Conservation (phyloP, 2,797 vertebrate genomes). For the Sebastes umbrosus region DNA sequence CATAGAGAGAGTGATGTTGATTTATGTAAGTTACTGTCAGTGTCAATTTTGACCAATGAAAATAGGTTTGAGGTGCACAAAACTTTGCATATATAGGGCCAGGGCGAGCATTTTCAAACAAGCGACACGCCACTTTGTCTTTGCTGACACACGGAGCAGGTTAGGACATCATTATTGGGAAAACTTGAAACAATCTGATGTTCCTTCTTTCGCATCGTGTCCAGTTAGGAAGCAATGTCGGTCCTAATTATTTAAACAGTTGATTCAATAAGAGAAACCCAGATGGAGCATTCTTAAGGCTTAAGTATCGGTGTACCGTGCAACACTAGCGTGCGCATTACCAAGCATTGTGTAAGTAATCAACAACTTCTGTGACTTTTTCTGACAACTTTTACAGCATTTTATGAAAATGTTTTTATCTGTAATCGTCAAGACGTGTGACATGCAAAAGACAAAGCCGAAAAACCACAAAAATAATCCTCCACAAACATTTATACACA, state of each 20-base stretch:
- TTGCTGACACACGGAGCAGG: no score
- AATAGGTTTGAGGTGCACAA: background rate
- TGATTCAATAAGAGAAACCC: background rate
- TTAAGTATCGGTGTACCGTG: no score
- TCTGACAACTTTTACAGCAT: rapidly evolving
- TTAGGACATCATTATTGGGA: no score
- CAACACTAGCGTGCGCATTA: no score
- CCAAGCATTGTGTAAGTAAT: no score
- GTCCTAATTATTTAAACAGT: background rate
- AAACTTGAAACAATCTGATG: no score
- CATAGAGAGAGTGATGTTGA: background rate
- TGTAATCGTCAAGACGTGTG: background rate
- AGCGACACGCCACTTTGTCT: no score
- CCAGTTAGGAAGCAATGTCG: background rate
- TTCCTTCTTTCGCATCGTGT: rapidly evolving
- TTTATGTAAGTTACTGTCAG: background rate
- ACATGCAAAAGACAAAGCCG: background rate
- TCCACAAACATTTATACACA: no score
- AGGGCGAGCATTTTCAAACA: no score
- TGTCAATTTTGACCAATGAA: background rate
- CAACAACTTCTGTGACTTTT: background rate
- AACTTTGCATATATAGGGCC: no score
- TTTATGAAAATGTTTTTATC: background rate
- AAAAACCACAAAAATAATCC: background rate
- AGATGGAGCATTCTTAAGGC: background rate